These are phyloP conservation scores for Catonia carolina DNA, from an alignment of 2,888 invertebrate genomes.

Conservation along the genomic window DNA sequence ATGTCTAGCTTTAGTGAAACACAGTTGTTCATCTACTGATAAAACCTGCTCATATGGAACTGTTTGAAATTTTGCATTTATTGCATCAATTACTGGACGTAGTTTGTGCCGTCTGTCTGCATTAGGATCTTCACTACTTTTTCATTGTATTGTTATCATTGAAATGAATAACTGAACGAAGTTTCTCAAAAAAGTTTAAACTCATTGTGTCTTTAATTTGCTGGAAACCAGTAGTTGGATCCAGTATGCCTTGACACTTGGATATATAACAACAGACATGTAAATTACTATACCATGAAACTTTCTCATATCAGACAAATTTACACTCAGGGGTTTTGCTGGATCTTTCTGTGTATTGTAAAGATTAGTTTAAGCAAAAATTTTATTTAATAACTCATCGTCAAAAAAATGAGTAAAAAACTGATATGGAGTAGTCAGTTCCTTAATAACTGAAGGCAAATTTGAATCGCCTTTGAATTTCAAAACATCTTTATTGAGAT, in stretches of 20 bases:
- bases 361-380: conserved; percentile 20
- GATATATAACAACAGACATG: conserved; percentile 3
- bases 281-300: conserved; percentile 1
- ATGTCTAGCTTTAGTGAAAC: conserved; percentile 32
- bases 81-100: conserved; percentile 6
- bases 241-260: neutral
- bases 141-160: conserved; percentile 9
- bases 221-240: conserved; percentile 2
- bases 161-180: conserved; percentile 13
- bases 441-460: too few species aligned
- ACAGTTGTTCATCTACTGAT: conserved; percentile 22
- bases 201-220: conserved; percentile 11
- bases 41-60: conserved; percentile 11
- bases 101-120: conserved; percentile 12
- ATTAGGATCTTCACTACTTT: conserved; percentile 8
- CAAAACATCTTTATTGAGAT: too few species aligned
- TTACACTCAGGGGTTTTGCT: neutral
- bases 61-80: conserved; percentile 8
- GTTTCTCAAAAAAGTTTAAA: conserved; percentile 8
- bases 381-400: conserved; percentile 23
- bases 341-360: conserved; percentile 23
- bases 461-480: too few species aligned
- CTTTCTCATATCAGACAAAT: neutral
- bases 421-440: conserved; percentile 4
- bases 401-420: conserved; percentile 22